These are phyloP conservation scores for Psylliodes chrysocephalus DNA, from an alignment of 2,888 invertebrate species.

Conservation along the genomic window DNA sequence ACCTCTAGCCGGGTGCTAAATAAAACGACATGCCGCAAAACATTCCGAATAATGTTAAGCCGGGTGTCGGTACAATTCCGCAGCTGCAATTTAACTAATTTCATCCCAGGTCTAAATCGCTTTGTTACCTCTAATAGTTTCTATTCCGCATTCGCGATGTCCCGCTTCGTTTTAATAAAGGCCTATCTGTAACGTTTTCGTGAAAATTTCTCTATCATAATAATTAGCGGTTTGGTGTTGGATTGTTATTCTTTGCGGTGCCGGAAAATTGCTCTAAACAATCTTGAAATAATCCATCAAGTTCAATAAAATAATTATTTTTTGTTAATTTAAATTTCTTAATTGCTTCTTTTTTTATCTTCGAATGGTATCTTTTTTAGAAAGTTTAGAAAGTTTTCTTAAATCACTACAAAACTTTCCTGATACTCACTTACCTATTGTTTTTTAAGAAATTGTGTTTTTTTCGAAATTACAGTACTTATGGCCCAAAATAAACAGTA, in stretches of 20 bases:
- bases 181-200: conserved; percentile 28
- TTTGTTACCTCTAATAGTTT: conserved; percentile 30
- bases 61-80: conserved; percentile 26
- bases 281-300: too few relatives aligned
- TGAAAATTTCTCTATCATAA: conserved; percentile 28
- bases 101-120: conserved; percentile 9
- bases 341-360: too few relatives aligned
- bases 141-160: conserved; percentile 13
- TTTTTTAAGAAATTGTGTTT: too few relatives aligned
- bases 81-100: conserved; percentile 28
- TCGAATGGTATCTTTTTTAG: too few relatives aligned
- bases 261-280: neutral
- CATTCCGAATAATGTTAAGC: conserved; percentile 27
- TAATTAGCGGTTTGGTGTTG: conserved; percentile 25
- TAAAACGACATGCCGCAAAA: conserved; percentile 12
- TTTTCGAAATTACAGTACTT: too few relatives aligned
- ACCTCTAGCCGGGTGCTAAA: neutral
- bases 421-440: too few relatives aligned
- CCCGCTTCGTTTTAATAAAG: conserved; percentile 32
- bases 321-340: too few relatives aligned
- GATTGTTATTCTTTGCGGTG: neutral
- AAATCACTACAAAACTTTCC: too few relatives aligned
- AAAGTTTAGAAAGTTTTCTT: too few relatives aligned
- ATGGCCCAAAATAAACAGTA: too few relatives aligned
- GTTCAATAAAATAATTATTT: too few relatives aligned